Percentiles rank a stretch among this genome's conserved stretches.
phyloP scores from a whole-genome alignment of 2,113 vertebrate genomes.

The Sardina pilchardus region DNA sequence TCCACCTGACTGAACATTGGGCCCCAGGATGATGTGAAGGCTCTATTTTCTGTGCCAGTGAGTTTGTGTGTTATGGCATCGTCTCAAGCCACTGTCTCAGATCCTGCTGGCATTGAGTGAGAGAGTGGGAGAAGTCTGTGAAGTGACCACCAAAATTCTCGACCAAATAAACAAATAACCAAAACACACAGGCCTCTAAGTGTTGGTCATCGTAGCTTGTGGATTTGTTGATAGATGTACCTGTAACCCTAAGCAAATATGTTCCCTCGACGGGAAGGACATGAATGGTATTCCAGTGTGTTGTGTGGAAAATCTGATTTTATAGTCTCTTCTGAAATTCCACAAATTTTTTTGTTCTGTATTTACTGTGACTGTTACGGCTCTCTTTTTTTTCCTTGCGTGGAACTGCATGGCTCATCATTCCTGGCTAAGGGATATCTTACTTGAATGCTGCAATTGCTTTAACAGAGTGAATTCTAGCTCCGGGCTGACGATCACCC shows the following conservation, averaged over 20 bases:
- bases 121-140: not conserved
- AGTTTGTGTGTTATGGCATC: not conserved
- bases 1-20: not conserved
- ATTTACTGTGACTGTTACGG: not conserved
- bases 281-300: not conserved
- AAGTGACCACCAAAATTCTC: not conserved
- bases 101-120: not conserved
- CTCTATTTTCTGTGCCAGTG: slow-evolving; percentile 7
- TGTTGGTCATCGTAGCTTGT: not conserved
- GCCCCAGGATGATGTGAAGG: slow-evolving; percentile 20
- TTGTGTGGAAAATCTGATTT: not conserved
- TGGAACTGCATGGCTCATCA: slow-evolving; percentile 26
- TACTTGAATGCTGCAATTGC: not conserved
- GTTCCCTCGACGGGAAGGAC: not conserved
- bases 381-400: not conserved
- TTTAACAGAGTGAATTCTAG: slow-evolving; percentile 5
- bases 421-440: not conserved
- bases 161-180: not conserved
- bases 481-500: slow-evolving; percentile 5
- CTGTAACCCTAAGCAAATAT: not conserved
- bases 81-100: not conserved
- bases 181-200: not conserved
- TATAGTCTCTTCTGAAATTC: not conserved
- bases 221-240: not conserved
- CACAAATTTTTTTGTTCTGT: not conserved